These are phyloP conservation scores for Okamejei kenojei DNA, from an alignment of 2,797 vertebrate species.

Conservation along the genomic window DNA sequence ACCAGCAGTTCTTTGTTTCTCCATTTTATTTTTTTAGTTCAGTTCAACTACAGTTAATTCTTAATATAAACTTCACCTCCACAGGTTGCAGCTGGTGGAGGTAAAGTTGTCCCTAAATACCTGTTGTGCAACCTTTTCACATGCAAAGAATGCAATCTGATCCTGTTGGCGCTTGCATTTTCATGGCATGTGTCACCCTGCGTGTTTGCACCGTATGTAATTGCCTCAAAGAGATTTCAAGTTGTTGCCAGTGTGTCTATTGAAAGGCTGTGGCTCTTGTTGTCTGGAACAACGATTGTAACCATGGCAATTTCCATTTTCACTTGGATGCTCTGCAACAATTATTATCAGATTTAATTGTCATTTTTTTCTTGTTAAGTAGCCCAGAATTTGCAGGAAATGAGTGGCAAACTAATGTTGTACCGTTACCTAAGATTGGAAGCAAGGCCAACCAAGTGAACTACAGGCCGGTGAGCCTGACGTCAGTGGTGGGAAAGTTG, in stretches of 20 bases:
- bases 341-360: too few species aligned
- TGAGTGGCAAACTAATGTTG: neutral
- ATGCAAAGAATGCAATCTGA: neutral
- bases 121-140: neutral
- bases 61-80: neutral
- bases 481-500: too few species aligned
- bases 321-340: neutral
- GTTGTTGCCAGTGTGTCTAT: neutral
- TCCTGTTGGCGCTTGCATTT: neutral
- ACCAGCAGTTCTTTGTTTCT: too few species aligned
- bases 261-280: neutral
- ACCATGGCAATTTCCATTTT: constrained; percentile 11
- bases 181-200: neutral
- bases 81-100: neutral
- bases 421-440: too few species aligned
- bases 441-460: too few species aligned
- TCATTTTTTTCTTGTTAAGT: neutral
- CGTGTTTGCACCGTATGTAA: neutral
- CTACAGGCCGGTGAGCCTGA: too few species aligned
- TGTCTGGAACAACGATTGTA: neutral
- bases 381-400: neutral
- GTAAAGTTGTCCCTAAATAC: neutral
- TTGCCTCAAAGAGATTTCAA: neutral
- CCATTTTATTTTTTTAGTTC: neutral
- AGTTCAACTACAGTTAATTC: neutral